phyloP scores from a whole-genome alignment of 2,888 invertebrate genomes.

The Dusona sp. region DNA sequence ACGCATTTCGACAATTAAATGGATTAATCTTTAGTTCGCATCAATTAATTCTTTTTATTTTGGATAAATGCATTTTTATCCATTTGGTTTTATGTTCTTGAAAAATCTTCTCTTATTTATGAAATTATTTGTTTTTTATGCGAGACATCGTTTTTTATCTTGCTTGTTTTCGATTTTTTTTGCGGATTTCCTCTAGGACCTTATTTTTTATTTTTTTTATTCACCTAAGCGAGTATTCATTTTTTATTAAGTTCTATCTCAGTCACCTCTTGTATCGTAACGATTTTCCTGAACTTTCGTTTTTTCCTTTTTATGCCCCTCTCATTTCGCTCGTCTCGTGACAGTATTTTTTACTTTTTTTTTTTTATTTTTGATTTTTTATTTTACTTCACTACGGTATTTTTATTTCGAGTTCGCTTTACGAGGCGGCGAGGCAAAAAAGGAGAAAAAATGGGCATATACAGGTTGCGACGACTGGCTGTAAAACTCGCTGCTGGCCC shows the following conservation, averaged over 20 bases:
- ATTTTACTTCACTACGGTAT: not conserved
- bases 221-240: not conserved
- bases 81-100: not conserved
- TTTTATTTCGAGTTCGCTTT: slow-evolving; percentile 42
- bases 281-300: slow-evolving; percentile 7
- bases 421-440: slow-evolving; percentile 31
- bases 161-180: not conserved
- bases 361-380: not conserved
- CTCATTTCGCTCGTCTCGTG: not conserved
- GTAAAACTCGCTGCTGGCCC: slow-evolving; percentile 16
- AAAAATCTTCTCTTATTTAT: not conserved
- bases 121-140: not conserved
- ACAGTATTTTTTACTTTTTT: not conserved
- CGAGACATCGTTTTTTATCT: not conserved
- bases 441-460: not conserved
- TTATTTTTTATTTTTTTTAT: slow-evolving; percentile 4
- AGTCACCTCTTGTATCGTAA: not conserved
- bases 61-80: not conserved
- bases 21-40: not conserved
- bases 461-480: not conserved
- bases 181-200: not conserved
- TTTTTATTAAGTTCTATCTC: slow-evolving; percentile 5
- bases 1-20: not conserved
- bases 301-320: not conserved
- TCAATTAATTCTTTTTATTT: not conserved